Evolutionary conservation across 2,113 vertebrate species (phyloP).

Genomic region (Varanus salvator): DNA sequence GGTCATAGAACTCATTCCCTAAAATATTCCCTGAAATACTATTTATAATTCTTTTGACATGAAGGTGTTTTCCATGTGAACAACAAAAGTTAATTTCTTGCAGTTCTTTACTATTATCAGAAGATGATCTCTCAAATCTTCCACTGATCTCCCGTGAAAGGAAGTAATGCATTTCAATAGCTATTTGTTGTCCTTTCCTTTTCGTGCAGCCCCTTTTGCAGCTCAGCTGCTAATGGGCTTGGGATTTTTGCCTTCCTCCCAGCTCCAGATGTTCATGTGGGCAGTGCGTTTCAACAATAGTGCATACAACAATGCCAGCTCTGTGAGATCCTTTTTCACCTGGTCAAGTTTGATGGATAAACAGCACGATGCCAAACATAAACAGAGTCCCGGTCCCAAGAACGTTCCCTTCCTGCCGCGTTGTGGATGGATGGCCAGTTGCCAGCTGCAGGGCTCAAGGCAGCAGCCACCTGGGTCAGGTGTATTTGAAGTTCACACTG

Average conservation of each 20-base stretch:
- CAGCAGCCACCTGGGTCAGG: conserved; percentile 72
- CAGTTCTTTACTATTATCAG: too few relatives aligned
- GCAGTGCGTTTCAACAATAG: conserved; percentile 25
- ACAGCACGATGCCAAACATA: conserved; percentile 60
- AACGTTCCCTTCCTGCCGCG: conserved; percentile 58
- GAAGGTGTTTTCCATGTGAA: too few relatives aligned
- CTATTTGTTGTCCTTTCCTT: too few relatives aligned
- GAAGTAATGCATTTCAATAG: too few relatives aligned
- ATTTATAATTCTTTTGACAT: too few relatives aligned
- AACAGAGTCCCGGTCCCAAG: conserved; percentile 63
- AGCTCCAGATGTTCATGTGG: background rate
- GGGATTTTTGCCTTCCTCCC: background rate
- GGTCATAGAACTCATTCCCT: too few relatives aligned
- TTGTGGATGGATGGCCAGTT: conserved; percentile 64
- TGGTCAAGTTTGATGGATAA: conserved; percentile 51
- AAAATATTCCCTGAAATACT: too few relatives aligned
- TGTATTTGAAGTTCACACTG: conserved; percentile 76
- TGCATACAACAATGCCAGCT: conserved; percentile 42
- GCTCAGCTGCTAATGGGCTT: background rate
- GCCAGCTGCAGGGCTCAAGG: conserved; percentile 66
- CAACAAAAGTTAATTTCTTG: too few relatives aligned
- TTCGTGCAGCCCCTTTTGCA: background rate
- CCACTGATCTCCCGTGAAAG: too few relatives aligned
- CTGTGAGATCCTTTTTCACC: conserved; percentile 43
- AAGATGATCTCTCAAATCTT: too few relatives aligned